Conservation (phyloP, 2,888 invertebrate genomes). For the Caenorhabditis afra region DNA sequence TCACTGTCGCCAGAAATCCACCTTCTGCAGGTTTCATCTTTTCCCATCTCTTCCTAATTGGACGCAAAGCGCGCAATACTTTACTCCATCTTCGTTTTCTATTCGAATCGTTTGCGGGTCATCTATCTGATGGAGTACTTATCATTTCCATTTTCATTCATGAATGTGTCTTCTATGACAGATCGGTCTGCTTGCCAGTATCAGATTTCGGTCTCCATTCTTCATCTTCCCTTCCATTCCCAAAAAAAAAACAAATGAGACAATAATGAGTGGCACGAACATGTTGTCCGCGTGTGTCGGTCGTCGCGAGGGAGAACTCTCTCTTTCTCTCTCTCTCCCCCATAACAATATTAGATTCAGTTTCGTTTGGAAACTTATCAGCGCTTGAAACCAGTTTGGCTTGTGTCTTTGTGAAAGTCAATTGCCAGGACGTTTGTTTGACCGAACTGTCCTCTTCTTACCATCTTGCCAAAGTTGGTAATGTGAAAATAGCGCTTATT, state of each 20-base stretch:
- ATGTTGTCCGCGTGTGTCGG: slow-evolving; percentile 18
- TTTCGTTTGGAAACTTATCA: slow-evolving; percentile 46
- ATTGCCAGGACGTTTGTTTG: slow-evolving; percentile 25
- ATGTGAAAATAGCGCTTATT: no score
- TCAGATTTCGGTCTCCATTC: slow-evolving; percentile 38
- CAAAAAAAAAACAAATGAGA: slow-evolving; percentile 18
- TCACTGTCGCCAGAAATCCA: neutral
- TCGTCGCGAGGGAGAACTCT: neutral
- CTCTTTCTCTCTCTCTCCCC: no score
- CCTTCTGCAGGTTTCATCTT: slow-evolving; percentile 9
- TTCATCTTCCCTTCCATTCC: neutral
- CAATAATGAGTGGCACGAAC: slow-evolving; percentile 35
- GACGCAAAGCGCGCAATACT: slow-evolving; percentile 44
- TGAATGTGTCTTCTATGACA: slow-evolving; percentile 45
- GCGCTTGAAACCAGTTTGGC: slow-evolving; percentile 51
- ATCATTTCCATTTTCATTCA: slow-evolving; percentile 35
- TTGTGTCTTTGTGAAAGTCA: slow-evolving; percentile 28
- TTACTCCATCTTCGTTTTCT: slow-evolving; percentile 32
- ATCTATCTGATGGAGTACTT: slow-evolving; percentile 47
- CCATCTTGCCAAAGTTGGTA: slow-evolving; percentile 8
- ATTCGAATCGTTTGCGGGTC: slow-evolving; percentile 50
- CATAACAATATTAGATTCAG: slow-evolving; percentile 54
- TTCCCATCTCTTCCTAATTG: slow-evolving; percentile 26
- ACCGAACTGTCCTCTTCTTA: slow-evolving; percentile 23
- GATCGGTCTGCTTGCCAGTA: slow-evolving; percentile 36